Percentiles rank a stretch among this genome's conserved stretches.
Evolutionary conservation across 2,113 vertebrate genomes (phyloP).

Genomic region (Stegastes partitus): DNA sequence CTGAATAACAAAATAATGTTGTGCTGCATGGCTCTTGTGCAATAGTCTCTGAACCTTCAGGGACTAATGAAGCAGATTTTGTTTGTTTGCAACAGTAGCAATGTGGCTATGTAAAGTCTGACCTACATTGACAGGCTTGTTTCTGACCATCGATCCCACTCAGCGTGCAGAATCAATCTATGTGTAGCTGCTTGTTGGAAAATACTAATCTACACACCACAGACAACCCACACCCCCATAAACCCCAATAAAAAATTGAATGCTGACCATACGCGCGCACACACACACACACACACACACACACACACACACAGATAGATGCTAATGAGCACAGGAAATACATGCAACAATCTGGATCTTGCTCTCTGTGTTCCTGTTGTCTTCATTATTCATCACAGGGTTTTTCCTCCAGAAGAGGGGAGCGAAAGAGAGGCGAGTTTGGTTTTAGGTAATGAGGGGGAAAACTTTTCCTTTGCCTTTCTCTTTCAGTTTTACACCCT

Average conservation of each 20-base stretch:
- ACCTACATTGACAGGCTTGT: slow-evolving; percentile 52
- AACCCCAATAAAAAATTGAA: slow-evolving; percentile 19
- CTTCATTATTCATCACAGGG: slow-evolving; percentile 53
- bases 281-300: slow-evolving; percentile 11
- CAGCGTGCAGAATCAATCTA: slow-evolving; percentile 35
- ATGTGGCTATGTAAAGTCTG: slow-evolving; percentile 43
- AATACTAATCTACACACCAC: slow-evolving; percentile 26
- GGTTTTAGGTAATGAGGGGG: slow-evolving; percentile 34
- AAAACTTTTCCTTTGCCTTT: slow-evolving; percentile 26
- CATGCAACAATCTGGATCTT: slow-evolving; percentile 20
- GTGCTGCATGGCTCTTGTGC: slow-evolving; percentile 10
- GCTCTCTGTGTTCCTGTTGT: slow-evolving; percentile 40
- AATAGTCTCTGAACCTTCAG: slow-evolving; percentile 11
- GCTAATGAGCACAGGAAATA: slow-evolving; percentile 42
- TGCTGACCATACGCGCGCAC: not conserved
- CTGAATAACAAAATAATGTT: slow-evolving; percentile 23
- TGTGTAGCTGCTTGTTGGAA: slow-evolving; percentile 9
- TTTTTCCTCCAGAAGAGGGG: slow-evolving; percentile 13
- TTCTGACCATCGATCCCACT: slow-evolving; percentile 44
- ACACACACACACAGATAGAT: slow-evolving; percentile 15
- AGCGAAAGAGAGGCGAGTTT: slow-evolving; percentile 30
- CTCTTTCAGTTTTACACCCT: slow-evolving; percentile 1
- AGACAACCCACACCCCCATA: not conserved
- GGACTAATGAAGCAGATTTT: slow-evolving; percentile 31
- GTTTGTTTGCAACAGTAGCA: slow-evolving; percentile 39